These are phyloP conservation scores for Prionace glauca DNA, from an alignment of 2,797 vertebrate genomes.

Conservation along the genomic window DNA sequence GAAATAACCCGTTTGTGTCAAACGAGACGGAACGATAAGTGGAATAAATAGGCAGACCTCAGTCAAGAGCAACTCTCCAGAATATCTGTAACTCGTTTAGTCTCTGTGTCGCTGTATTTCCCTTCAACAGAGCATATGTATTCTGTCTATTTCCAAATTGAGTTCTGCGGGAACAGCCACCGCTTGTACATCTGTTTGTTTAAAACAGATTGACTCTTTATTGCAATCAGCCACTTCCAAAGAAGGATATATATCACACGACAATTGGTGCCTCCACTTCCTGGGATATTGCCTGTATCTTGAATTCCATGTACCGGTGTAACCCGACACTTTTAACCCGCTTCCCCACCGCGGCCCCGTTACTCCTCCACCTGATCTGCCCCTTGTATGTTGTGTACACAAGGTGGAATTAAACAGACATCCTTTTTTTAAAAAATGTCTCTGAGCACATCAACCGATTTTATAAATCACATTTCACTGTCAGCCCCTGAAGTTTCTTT, in stretches of 20 bases:
- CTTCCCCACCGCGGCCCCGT: no score
- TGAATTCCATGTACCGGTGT: background rate
- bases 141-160: conserved; percentile 10
- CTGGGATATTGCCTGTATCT: background rate
- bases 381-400: background rate
- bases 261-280: background rate
- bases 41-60: background rate
- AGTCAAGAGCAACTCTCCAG: background rate
- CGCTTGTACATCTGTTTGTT: conserved; percentile 16
- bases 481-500: background rate
- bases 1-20: background rate
- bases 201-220: conserved; percentile 26
- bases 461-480: background rate
- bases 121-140: background rate
- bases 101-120: background rate
- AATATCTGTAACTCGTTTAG: background rate
- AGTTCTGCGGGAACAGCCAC: background rate
- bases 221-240: background rate
- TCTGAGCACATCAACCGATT: background rate
- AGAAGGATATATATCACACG: background rate
- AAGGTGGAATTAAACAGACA: background rate
- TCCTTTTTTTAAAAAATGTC: background rate
- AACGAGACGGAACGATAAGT: no score
- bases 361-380: background rate
- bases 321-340: no score